Evolutionary conservation across 2,888 invertebrate species (phyloP).

Genomic region (Thera obeliscata): DNA sequence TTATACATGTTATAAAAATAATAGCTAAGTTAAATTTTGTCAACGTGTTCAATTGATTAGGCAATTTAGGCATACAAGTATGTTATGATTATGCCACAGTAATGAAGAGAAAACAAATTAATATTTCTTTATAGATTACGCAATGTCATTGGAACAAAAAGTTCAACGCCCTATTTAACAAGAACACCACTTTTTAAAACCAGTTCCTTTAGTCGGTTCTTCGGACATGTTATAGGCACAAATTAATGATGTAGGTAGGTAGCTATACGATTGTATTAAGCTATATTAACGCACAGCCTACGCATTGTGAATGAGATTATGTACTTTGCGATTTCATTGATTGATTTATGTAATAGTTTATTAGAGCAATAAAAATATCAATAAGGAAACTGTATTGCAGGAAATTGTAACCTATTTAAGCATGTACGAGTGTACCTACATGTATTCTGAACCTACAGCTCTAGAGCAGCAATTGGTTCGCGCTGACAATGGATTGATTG

Average conservation of each 20-base stretch:
- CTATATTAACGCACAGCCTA: constrained; percentile 26
- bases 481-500: constrained; percentile 10
- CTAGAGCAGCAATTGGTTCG: background rate
- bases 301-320: constrained; percentile 26
- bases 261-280: constrained; percentile 8
- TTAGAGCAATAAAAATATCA: constrained; percentile 12
- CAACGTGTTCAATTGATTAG: constrained; percentile 26
- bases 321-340: constrained; percentile 41
- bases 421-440: background rate
- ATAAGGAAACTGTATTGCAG: constrained; percentile 17
- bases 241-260: constrained; percentile 26
- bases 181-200: constrained; percentile 77
- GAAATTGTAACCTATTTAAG: constrained; percentile 6
- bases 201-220: constrained; percentile 64
- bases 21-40: background rate
- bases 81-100: constrained; percentile 37
- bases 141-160: constrained; percentile 69
- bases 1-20: background rate
- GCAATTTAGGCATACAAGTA: constrained; percentile 4
- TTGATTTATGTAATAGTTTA: constrained; percentile 9
- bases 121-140: constrained; percentile 62
- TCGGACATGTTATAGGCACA: constrained; percentile 27
- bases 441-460: too few species aligned
- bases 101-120: constrained; percentile 68
- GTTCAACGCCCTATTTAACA: constrained; percentile 78